phyloP scores from a whole-genome alignment of 2,113 vertebrate genomes.

The Alectura lathami region DNA sequence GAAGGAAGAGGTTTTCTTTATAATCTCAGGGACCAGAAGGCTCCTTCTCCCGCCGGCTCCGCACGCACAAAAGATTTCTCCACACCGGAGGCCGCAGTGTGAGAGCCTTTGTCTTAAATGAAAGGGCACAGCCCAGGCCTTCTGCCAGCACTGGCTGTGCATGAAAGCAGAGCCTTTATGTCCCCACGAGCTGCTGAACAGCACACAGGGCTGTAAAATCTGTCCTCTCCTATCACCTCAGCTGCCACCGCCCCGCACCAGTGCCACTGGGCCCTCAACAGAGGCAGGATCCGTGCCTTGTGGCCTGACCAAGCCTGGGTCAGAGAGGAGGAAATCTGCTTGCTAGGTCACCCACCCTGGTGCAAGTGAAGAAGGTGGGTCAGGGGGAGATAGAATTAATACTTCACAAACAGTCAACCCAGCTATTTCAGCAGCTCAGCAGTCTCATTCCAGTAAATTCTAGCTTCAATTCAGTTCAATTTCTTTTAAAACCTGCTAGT shows the following conservation, averaged over 20 bases:
- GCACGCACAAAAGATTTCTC: slow-evolving; percentile 69
- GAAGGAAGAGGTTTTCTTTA: slow-evolving; percentile 69
- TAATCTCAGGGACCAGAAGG: slow-evolving; percentile 67
- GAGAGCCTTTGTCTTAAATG: slow-evolving; percentile 69
- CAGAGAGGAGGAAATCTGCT: slow-evolving; percentile 17
- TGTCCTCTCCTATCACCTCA: slow-evolving; percentile 42
- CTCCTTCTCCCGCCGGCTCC: slow-evolving; percentile 69
- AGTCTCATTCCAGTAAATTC: not conserved
- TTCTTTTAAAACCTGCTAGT: not conserved
- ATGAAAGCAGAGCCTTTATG: slow-evolving; percentile 65
- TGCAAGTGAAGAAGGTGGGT: not conserved
- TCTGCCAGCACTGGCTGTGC: slow-evolving; percentile 65
- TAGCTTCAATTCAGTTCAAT: not conserved
- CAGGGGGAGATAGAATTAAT: not conserved
- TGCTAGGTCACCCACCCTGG: not conserved
- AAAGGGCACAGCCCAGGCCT: slow-evolving; percentile 66
- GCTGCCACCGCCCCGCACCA: slow-evolving; percentile 7
- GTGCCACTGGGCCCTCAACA: not conserved
- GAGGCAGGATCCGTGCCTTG: not conserved
- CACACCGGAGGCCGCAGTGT: slow-evolving; percentile 56
- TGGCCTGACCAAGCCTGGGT: not conserved
- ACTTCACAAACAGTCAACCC: not conserved
- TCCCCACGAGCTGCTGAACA: slow-evolving; percentile 58
- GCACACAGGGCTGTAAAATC: slow-evolving; percentile 67
- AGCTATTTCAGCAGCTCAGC: not conserved